Percentiles rank a stretch among this genome's conserved stretches.
These are phyloP conservation scores for Philantomba maxwellii DNA, from an alignment of 2,113 vertebrate genomes.

Conservation along the genomic window DNA sequence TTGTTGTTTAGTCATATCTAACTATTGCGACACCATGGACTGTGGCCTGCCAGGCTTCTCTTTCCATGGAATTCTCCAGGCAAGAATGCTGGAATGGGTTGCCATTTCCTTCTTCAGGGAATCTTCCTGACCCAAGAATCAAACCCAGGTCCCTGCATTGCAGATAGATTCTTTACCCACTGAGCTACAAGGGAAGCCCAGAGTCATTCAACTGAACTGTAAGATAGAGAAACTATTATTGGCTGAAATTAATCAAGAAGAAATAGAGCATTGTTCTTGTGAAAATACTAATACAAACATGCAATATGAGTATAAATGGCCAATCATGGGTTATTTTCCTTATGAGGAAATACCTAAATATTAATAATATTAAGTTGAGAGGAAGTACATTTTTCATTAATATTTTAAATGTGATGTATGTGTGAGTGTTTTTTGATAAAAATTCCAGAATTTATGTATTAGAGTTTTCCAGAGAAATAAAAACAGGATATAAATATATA, in stretches of 20 bases:
- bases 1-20: neutral
- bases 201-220: neutral
- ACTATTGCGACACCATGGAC: neutral
- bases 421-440: neutral
- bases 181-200: neutral
- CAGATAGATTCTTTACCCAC: neutral
- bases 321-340: neutral
- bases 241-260: neutral
- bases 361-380: neutral
- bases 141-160: neutral
- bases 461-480: neutral
- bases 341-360: neutral
- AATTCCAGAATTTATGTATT: neutral
- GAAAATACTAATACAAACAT: neutral
- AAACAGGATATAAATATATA: neutral
- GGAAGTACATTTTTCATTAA: neutral
- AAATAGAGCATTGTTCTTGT: neutral
- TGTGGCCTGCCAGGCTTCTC: neutral
- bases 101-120: neutral
- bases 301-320: neutral
- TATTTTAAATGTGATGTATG: neutral
- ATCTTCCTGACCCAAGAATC: neutral
- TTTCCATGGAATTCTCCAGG: neutral
- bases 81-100: neutral
- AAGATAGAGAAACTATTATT: neutral